Conservation (phyloP, 1,140 invertebrate genomes). For the Cydia strobilella region DNA sequence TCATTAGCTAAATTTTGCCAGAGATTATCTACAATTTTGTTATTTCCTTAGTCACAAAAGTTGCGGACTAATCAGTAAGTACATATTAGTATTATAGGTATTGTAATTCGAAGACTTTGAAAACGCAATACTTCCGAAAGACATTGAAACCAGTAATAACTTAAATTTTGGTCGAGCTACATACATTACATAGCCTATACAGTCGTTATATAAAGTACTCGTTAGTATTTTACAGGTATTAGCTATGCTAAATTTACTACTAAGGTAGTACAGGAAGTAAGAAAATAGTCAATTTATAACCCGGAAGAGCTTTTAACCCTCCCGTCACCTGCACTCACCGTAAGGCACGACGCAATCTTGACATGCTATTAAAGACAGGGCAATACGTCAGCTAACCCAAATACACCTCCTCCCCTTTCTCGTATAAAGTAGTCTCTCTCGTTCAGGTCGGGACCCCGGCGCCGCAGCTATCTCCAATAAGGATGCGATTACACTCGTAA, state of each 20-base stretch:
- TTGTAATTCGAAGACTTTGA: no score
- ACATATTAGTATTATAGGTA: no score
- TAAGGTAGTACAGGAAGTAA: neutral
- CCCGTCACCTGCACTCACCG: neutral
- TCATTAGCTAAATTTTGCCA: no score
- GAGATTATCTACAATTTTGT: no score
- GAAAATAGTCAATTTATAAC: neutral
- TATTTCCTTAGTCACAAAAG: no score
- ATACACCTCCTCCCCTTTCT: neutral
- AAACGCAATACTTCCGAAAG: no score
- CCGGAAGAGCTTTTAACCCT: constrained; percentile 11
- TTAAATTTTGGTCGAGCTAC: neutral
- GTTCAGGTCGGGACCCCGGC: neutral
- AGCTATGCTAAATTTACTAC: neutral
- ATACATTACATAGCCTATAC: no score
- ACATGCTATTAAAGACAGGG: neutral
- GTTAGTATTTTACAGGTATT: constrained; percentile 1
- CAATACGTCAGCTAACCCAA: constrained; percentile 12
- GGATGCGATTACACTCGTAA: constrained; percentile 25
- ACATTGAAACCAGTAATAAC: neutral
- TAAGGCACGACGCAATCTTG: neutral
- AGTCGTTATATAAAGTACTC: neutral
- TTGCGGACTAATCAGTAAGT: no score
- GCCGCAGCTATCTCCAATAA: constrained; percentile 1
- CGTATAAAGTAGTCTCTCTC: neutral